Percentiles rank a stretch among this genome's conserved stretches.
These are phyloP conservation scores for Nemotelus nigrinus DNA, from an alignment of 2,888 invertebrate species.

Conservation along the genomic window DNA sequence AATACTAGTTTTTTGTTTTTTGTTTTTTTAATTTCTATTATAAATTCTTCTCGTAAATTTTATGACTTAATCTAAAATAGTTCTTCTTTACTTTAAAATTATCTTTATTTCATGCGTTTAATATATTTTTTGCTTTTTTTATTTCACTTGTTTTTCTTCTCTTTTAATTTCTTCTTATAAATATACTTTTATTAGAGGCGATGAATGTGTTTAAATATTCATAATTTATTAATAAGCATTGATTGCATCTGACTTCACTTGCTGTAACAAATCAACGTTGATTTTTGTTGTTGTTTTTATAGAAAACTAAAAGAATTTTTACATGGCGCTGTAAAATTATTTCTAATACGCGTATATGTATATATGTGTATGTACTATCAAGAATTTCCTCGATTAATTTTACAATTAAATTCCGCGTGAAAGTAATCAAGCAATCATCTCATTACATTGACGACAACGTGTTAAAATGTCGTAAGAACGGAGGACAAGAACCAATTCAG, in stretches of 20 bases:
- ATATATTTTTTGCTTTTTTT: conserved; percentile 46
- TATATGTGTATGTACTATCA: conserved; percentile 28
- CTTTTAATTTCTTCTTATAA: conserved; percentile 49
- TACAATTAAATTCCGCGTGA: conserved; percentile 31
- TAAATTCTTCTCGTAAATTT: conserved; percentile 43
- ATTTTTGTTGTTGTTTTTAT: conserved; percentile 2
- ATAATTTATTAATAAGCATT: conserved; percentile 44
- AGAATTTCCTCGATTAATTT: conserved; percentile 20
- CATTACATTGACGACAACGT: conserved; percentile 1
- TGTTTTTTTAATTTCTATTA: conserved; percentile 41
- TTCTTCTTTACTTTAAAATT: conserved; percentile 51
- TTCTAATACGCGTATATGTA: conserved; percentile 20
- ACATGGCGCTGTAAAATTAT: conserved; percentile 40
- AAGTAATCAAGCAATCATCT: conserved; percentile 15
- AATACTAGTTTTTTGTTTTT: conserved; percentile 42
- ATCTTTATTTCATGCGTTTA: conserved; percentile 51
- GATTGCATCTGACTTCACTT: conserved; percentile 43
- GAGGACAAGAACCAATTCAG: conserved; percentile 9
- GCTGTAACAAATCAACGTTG: conserved; percentile 32
- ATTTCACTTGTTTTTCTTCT: conserved; percentile 39
- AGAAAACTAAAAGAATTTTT: conserved; percentile 25
- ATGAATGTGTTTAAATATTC: conserved; percentile 43
- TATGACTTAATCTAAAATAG: conserved; percentile 44
- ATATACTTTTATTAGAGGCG: conserved; percentile 59
- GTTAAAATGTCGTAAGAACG: conserved; percentile 13